phyloP scores from a whole-genome alignment of 2,888 invertebrate genomes.

The Keiferia lycopersicella region DNA sequence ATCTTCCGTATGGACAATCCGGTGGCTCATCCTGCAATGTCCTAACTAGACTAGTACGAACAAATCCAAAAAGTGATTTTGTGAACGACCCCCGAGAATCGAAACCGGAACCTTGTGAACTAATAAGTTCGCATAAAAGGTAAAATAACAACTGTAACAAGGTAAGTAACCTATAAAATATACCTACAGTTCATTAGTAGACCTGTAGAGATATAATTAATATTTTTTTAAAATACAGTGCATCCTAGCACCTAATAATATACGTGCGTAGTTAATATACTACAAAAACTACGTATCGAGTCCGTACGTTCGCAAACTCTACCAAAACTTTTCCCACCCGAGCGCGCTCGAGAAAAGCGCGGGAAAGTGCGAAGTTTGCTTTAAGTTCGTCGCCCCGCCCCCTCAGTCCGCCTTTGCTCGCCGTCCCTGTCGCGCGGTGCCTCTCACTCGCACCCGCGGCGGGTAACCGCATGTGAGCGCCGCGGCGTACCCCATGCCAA shows the following conservation, averaged over 20 bases:
- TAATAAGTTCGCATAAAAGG: no score
- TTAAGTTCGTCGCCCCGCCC: constrained; percentile 53
- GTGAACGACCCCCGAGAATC: no score
- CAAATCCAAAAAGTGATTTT: no score
- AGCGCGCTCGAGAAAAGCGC: constrained; percentile 52
- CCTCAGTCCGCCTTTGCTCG: constrained; percentile 42
- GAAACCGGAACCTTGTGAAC: no score
- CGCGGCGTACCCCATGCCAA: constrained; percentile 33
- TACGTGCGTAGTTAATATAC: not conserved
- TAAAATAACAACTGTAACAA: no score
- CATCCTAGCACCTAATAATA: not conserved
- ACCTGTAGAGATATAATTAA: no score
- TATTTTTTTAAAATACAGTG: no score
- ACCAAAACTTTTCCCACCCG: constrained; percentile 2
- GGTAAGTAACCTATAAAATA: no score
- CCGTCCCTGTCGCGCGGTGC: constrained; percentile 44
- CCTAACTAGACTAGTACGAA: no score
- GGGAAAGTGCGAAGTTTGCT: constrained; percentile 66
- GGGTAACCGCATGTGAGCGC: constrained; percentile 64
- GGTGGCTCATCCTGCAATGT: no score
- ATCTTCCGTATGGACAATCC: no score
- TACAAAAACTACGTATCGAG: not conserved
- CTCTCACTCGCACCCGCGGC: constrained; percentile 59
- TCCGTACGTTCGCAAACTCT: not conserved
- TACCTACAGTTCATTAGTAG: no score